Base-by-base conservation (phyloP, 2,888 invertebrate genomes). In the Syrphus vitripennis region DNA sequence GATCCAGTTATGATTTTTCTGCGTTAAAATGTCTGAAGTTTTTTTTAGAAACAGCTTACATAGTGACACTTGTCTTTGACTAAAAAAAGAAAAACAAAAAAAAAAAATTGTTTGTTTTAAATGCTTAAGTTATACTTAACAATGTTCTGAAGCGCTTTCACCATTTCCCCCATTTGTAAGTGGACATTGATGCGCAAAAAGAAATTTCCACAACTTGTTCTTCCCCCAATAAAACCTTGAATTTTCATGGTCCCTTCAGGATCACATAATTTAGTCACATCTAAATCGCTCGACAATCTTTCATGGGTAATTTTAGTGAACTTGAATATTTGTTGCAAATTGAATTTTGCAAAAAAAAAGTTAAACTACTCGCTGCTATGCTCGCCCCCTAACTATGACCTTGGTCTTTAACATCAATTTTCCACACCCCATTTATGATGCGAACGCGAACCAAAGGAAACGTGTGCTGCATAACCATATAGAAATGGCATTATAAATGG, bases 341-440 rank as follows among this genome's bases (percentile, higher is more conserved):
- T 67, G 24, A 67, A 67, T 67, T 67, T 50, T 4, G n/a, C 50
- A 50, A 67, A 50, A 21, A 67, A 50, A 67, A 50, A 21, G n/a
- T 34, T 34, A 34, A 48, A 31, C 31, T 34, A 50, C 50, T n/a
- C n/a, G n/a, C n/a, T 42, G 4, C 50, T 34, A 42, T 42, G 19
- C 31, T 45, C 14, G 6, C 14, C 50, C 67, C 50, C 29, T 29
- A 29, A 24, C 3, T 14, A 9, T 67, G 9, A 67, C 67, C 31
- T 67, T 67, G 31, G 31, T 50, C 31, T 50, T 14, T 50, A 24
- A 34, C 67, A 50, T 34, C 45, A 29, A n/a, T 50, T 48, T 26
- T 34, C n/a, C 4, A 21, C 21, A 34, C 48, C 34, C 21, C 19
- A 50, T 67, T 50, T 67, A 16, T 29, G 48, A 34, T n/a, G n/a